phyloP scores from a whole-genome alignment of 2,888 invertebrate species.

The Fragum fragum region DNA sequence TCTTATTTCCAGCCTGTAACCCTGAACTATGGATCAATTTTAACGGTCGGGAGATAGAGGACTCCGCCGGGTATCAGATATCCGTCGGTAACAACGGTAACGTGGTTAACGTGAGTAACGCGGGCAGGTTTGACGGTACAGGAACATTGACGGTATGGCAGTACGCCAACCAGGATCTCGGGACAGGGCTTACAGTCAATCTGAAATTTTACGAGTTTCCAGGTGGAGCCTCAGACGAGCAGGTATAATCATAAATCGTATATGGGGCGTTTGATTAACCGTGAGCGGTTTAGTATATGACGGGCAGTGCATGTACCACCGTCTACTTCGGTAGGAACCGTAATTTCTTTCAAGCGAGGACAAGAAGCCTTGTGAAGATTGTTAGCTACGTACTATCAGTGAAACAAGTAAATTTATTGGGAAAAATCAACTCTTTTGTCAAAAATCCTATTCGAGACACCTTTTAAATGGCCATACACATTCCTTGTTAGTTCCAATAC shows the following conservation, averaged over 20 bases:
- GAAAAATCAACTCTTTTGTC: too few species aligned
- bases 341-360: too few species aligned
- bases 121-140: conserved; percentile 70
- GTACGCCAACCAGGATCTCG: conserved; percentile 68
- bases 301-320: not conserved
- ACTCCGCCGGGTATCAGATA: conserved; percentile 66
- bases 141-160: conserved; percentile 70
- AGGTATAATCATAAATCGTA: conserved; percentile 33
- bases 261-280: not conserved
- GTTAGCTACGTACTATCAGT: too few species aligned
- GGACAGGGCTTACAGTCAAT: conserved; percentile 62
- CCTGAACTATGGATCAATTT: conserved; percentile 69
- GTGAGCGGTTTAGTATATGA: not conserved
- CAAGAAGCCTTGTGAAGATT: too few species aligned
- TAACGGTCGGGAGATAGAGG: conserved; percentile 63
- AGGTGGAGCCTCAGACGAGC: conserved; percentile 65
- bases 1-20: conserved; percentile 58
- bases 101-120: conserved; percentile 69
- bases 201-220: conserved; percentile 70
- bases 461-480: too few species aligned
- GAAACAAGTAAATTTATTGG: too few species aligned
- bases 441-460: too few species aligned
- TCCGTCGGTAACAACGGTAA: conserved; percentile 70
- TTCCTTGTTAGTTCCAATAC: too few species aligned
- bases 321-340: too few species aligned